Base-by-base conservation (phyloP, 2,797 vertebrate genomes). In the Sarcophilus harrisii region DNA sequence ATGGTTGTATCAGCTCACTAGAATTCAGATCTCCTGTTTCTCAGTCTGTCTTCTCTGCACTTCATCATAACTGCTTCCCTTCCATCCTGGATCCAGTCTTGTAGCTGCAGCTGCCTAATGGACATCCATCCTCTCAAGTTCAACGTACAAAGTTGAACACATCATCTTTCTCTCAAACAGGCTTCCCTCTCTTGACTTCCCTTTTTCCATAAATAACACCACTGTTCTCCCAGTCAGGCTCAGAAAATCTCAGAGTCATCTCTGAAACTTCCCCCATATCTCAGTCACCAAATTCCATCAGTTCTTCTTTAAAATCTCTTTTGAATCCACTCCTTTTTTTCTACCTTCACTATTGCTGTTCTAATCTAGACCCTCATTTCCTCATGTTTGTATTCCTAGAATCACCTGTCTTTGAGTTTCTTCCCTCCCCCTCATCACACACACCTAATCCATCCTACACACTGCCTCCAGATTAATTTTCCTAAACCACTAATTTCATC, bases 191-290 rank as follows among this genome's bases (percentile, higher is more conserved):
- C 73, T 9, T 87, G 73, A 87, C 73, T 49, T 87, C 73, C 21
- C 38, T 49, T 87, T 73, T 87, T 28, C 73, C 73, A 87, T 87
- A 87, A 87, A 87, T 87, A 87, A 87, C 38, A 87, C 38, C 38
- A 49, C 38, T 10, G 24, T 87, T 87, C 73, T 87, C 38, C 73
- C 38, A 87, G 21, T 87, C 73, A 49, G 38, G 73, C 73, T 87
- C 38, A 87, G 73, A 87, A 87, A 87, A 87, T 49, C 38, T 87
- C 73, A 87, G 73, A 87, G 73, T 87, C 73, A 87, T 87, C 73
- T 87, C 38, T 87, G 38, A 87, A 87, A 87, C 73, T 49, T 87
- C 73, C 73, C 73, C 73, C 38, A 11, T 49, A 87, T 87, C 24
- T 87, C 38, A 11, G 73, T 87, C 73, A 87, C 73, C 73, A 87